Evolutionary conservation across 2,888 invertebrate species (phyloP).

Genomic region (Pyrrhia umbra): DNA sequence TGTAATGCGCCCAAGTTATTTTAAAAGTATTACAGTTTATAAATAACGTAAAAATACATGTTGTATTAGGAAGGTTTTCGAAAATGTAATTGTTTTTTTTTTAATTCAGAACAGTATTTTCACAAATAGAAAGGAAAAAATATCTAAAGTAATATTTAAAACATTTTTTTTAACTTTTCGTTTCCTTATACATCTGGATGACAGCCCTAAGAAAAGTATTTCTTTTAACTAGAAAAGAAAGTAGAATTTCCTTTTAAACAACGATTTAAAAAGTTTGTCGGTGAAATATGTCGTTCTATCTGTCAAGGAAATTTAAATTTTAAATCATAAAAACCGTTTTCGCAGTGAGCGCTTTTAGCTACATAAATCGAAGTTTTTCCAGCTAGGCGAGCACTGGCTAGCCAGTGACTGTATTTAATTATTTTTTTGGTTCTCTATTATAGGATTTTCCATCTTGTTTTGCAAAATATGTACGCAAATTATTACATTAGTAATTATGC

Average conservation of each 20-base stretch:
- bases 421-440: neutral
- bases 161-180: too few relatives aligned
- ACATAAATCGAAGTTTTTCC: constrained; percentile 10
- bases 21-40: too few relatives aligned
- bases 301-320: constrained; percentile 49
- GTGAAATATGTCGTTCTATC: constrained; percentile 40
- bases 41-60: too few relatives aligned
- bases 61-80: too few relatives aligned
- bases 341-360: neutral
- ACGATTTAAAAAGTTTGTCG: constrained; percentile 43
- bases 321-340: constrained; percentile 49
- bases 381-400: neutral
- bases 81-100: too few relatives aligned
- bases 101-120: too few relatives aligned
- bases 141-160: too few relatives aligned
- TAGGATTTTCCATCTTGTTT: neutral
- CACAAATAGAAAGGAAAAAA: too few relatives aligned
- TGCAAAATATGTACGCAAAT: neutral
- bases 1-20: too few relatives aligned
- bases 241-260: constrained; percentile 32
- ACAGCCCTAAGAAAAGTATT: constrained; percentile 14
- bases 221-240: constrained; percentile 23
- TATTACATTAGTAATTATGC: too few relatives aligned
- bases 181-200: constrained; percentile 3
- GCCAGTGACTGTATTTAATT: neutral